These are phyloP conservation scores for Achroia grisella DNA, from an alignment of 1,140 invertebrate species.

Conservation along the genomic window DNA sequence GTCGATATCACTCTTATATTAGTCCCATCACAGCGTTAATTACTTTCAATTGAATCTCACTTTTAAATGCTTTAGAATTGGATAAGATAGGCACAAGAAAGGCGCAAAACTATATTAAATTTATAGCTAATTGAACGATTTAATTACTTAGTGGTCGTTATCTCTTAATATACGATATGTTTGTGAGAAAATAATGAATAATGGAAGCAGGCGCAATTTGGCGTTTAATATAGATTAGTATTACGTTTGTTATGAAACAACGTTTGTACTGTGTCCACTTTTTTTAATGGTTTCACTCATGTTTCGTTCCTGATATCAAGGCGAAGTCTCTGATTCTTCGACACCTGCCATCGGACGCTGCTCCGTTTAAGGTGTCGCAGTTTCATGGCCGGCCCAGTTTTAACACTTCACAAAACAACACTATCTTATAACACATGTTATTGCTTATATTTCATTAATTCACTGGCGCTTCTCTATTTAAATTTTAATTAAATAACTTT, in stretches of 20 bases:
- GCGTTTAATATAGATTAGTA: slow-evolving; percentile 32
- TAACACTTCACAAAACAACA: slow-evolving; percentile 53
- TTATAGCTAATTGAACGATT: slow-evolving; percentile 50
- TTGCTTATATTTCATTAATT: slow-evolving; percentile 10
- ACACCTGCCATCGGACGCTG: slow-evolving; percentile 59
- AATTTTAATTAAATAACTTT: slow-evolving; percentile 5
- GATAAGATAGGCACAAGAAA: slow-evolving; percentile 66
- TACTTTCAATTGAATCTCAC: slow-evolving; percentile 38
- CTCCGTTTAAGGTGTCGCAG: slow-evolving; percentile 48
- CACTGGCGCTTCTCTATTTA: slow-evolving; percentile 8
- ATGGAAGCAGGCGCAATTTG: slow-evolving; percentile 71
- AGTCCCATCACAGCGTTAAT: slow-evolving; percentile 55
- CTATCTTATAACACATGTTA: slow-evolving; percentile 33
- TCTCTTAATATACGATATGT: slow-evolving; percentile 63
- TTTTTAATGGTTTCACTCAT: slow-evolving; percentile 35
- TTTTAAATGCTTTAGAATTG: slow-evolving; percentile 56
- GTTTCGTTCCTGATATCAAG: slow-evolving; percentile 66
- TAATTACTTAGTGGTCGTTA: slow-evolving; percentile 29
- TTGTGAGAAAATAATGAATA: slow-evolving; percentile 45
- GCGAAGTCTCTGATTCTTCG: slow-evolving; percentile 64
- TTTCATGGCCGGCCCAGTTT: slow-evolving; percentile 69
- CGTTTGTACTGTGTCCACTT: slow-evolving; percentile 7
- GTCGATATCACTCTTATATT: slow-evolving; percentile 39
- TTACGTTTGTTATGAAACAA: slow-evolving; percentile 13
- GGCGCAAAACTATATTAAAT: slow-evolving; percentile 53